phyloP scores from a whole-genome alignment of 2,888 invertebrate species.

The Oscheius myriophilus region DNA sequence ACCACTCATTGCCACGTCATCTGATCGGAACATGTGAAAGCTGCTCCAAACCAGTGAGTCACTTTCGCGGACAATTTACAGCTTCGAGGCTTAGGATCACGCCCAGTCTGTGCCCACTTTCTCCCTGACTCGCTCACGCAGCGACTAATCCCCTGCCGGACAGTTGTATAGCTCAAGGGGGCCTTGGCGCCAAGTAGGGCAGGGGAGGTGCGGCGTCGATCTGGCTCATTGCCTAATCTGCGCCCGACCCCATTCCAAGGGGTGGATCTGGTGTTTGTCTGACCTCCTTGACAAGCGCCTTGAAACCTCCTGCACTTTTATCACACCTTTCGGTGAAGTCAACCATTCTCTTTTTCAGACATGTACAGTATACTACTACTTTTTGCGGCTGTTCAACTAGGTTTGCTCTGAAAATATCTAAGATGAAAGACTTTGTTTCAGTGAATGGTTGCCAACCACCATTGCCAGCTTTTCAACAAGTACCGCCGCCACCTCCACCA shows the following conservation, averaged over 20 bases:
- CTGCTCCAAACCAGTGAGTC: too few species aligned
- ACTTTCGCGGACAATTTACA: too few species aligned
- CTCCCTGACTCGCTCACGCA: too few species aligned
- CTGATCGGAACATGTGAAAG: too few species aligned
- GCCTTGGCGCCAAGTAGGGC: constrained; percentile 17
- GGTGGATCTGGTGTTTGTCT: constrained; percentile 30
- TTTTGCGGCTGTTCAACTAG: too few species aligned
- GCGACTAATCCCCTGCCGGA: constrained; percentile 24
- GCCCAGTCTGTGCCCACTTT: too few species aligned
- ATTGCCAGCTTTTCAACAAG: constrained; percentile 21
- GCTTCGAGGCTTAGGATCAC: too few species aligned
- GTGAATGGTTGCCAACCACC: constrained; percentile 24
- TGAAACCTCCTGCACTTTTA: constrained; percentile 21
- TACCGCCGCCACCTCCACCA: constrained; percentile 21
- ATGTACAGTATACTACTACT: too few species aligned
- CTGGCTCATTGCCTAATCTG: constrained; percentile 32
- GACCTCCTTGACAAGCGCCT: constrained; percentile 28
- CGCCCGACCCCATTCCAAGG: constrained; percentile 29
- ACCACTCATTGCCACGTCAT: too few species aligned
- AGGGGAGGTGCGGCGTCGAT: constrained; percentile 28
- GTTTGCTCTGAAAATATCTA: too few species aligned
- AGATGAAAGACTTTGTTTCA: neutral
- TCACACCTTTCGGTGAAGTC: constrained; percentile 10
- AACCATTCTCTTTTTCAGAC: neutral
- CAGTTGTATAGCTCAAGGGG: constrained; percentile 28